Conservation (phyloP, 2,113 vertebrate species). For the Ranitomeya imitator region DNA sequence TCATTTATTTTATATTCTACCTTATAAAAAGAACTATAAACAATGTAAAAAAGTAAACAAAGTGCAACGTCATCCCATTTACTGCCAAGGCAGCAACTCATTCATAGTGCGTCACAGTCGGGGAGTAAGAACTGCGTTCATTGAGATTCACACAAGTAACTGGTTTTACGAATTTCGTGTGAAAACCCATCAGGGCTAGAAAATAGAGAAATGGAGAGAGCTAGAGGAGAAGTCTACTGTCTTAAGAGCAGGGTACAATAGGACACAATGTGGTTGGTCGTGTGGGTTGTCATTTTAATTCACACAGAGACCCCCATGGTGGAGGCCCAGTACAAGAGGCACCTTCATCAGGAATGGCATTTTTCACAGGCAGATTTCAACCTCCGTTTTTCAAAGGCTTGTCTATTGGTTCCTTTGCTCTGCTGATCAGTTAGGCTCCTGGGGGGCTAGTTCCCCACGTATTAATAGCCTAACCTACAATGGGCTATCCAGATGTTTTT, state of each 20-base stretch:
- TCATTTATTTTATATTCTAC: neutral
- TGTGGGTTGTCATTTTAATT: neutral
- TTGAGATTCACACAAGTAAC: neutral
- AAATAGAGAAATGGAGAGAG: neutral
- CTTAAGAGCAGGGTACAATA: neutral
- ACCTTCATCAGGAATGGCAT: neutral
- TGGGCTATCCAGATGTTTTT: no score
- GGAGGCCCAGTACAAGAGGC: neutral
- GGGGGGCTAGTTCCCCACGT: no score
- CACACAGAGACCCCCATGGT: neutral
- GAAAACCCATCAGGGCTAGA: neutral
- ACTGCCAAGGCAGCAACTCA: neutral
- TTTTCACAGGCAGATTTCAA: no score
- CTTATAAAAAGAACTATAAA: neutral
- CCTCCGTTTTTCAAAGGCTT: no score
- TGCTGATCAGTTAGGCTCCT: no score
- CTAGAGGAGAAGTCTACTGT: neutral
- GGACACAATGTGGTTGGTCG: neutral
- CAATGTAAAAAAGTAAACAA: neutral
- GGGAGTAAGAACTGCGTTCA: neutral
- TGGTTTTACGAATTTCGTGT: neutral
- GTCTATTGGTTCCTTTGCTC: no score
- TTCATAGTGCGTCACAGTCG: neutral
- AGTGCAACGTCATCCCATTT: neutral
- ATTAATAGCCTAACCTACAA: no score